Evolutionary conservation across 2,888 invertebrate genomes (phyloP), one percentile per base, ranked within the genome.

Genomic region (Crossocerus cetratus): DNA sequence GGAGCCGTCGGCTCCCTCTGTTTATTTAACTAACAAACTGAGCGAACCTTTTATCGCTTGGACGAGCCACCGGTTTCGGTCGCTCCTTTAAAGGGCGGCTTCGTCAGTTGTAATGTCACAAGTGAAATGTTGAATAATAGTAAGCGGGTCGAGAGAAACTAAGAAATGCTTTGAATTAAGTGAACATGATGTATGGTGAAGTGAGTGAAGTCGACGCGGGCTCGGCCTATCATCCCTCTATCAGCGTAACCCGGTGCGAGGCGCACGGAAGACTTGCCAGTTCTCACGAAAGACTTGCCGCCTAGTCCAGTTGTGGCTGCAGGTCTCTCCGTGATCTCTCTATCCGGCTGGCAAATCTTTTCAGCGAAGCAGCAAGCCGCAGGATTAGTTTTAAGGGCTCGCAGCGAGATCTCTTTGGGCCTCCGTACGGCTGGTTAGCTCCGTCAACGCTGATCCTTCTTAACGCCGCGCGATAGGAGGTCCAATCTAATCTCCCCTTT

Each of bases 21-120:
- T 86, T 86, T 86, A 86, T 86, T 86, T 86, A 86, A 86, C 86
- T 86, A 86, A 86, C 86, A 86, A 86, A 84, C 74, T 64, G 62
- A 57, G 8, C 63, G 71, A 58, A 67, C 57, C 63, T 32, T 32
- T 32, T 32, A 32, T 32, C 32, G 32, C 32, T 11, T 32, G 8
- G 32, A 5, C 32, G 8, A 32, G 11, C 32, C 32, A 11, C 32
- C 11, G 1, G 0, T 11, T 32, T 32, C 32, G 32, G 5, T 32
- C 32, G 32, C 32, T 32, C 32, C 32, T 32, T 32, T 32, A 32
- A 32, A 32, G 5, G 5, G 8, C 11, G 2, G 5, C 32, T 32
- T 11, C 32, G 2, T 32, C 8, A 5, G 32, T 32, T 32, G 3
- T 1, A 32, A 32, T 32, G 3, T 32, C 32, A 32, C 3, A 8